Evolutionary conservation across 2,888 invertebrate species (phyloP).

Genomic region (Andrena trimmerana): DNA sequence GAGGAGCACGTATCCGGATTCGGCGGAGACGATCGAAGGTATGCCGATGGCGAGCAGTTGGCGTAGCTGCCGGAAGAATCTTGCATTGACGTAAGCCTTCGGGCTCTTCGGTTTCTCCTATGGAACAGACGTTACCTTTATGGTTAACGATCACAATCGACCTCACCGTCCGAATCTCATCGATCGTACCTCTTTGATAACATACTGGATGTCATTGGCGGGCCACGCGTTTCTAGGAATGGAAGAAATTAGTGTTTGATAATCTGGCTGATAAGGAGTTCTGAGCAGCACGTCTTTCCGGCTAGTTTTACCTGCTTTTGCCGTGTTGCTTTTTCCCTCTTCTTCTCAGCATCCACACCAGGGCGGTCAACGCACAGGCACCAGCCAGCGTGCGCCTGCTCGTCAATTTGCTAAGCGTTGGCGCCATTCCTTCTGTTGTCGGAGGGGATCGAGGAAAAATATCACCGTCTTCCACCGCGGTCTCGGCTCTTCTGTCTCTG

Average conservation of each 20-base stretch:
- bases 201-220: conserved; percentile 92
- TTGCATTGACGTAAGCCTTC: conserved; percentile 92
- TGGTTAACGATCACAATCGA: conserved; percentile 77
- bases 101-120: conserved; percentile 85
- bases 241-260: not conserved
- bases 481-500: conserved; percentile 22
- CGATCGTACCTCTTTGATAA: conserved; percentile 88
- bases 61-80: conserved; percentile 90
- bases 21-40: conserved; percentile 92
- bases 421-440: conserved; percentile 88
- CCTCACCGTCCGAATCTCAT: not conserved
- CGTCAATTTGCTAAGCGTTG: conserved; percentile 91
- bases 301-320: conserved; percentile 48
- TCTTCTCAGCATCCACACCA: conserved; percentile 79
- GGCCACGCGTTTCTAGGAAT: conserved; percentile 86
- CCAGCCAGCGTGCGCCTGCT: conserved; percentile 89
- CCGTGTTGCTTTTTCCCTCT: conserved; percentile 71
- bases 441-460: not conserved
- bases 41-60: conserved; percentile 88
- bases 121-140: conserved; percentile 36
- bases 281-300: not conserved
- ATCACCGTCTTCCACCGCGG: conserved; percentile 33
- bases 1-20: conserved; percentile 90
- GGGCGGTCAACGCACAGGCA: conserved; percentile 87
- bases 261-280: not conserved